These are phyloP conservation scores for Paralichthys olivaceus DNA, from an alignment of 2,113 vertebrate species.

Conservation along the genomic window DNA sequence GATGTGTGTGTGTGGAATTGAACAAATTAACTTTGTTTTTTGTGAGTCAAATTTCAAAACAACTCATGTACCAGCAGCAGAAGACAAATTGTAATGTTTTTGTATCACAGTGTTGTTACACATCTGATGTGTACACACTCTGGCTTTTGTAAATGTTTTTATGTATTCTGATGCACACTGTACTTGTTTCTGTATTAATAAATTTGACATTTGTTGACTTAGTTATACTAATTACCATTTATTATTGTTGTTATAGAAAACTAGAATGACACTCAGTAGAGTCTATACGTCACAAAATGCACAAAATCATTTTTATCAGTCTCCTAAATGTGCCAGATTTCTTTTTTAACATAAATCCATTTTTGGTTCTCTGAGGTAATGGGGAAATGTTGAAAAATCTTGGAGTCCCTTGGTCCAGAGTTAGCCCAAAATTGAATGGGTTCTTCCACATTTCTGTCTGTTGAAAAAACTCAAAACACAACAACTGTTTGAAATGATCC, in stretches of 20 bases:
- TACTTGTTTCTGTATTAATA: conserved; percentile 40
- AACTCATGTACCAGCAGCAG: neutral
- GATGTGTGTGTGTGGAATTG: conserved; percentile 5
- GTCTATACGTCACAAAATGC: too few species aligned
- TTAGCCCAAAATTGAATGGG: too few species aligned
- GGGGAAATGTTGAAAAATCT: too few species aligned
- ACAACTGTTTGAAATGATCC: neutral
- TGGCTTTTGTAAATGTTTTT: conserved; percentile 59
- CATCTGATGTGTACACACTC: conserved; percentile 19
- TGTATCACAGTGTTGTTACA: conserved; percentile 41
- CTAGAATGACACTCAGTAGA: neutral
- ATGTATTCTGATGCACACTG: conserved; percentile 48
- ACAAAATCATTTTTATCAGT: too few species aligned
- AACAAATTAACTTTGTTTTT: neutral
- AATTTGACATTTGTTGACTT: conserved; percentile 36
- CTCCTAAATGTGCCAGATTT: too few species aligned
- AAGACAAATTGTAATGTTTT: conserved; percentile 50
- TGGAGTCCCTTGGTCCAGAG: too few species aligned
- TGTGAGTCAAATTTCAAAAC: conserved; percentile 10
- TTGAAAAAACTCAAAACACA: neutral
- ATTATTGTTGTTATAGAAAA: neutral
- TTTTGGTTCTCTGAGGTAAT: too few species aligned
- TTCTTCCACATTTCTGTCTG: too few species aligned
- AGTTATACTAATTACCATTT: neutral
- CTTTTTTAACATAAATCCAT: too few species aligned